These are phyloP conservation scores for Esox niger DNA, from an alignment of 2,113 vertebrate genomes.

Conservation along the genomic window DNA sequence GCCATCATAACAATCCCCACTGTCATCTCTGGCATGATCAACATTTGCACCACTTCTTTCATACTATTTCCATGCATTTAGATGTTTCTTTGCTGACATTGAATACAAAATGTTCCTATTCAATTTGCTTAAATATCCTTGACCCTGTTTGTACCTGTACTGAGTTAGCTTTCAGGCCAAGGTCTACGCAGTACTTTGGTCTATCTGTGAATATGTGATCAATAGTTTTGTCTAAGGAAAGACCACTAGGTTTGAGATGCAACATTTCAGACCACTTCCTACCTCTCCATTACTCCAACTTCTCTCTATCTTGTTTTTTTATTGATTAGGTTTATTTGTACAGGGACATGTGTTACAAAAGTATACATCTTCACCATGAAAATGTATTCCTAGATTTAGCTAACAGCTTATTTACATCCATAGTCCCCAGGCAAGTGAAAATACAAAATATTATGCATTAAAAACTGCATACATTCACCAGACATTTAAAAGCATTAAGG, in stretches of 20 bases:
- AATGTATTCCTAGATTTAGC: too few species aligned
- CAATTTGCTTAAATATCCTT: slow-evolving; percentile 6
- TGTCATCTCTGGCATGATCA: slow-evolving; percentile 16
- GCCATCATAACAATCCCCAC: not conserved
- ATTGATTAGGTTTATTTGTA: too few species aligned
- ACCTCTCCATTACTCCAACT: slow-evolving; percentile 10
- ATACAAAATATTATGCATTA: too few species aligned
- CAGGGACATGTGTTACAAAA: too few species aligned
- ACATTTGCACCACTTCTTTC: slow-evolving; percentile 14
- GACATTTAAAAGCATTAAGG: too few species aligned
- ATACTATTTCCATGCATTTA: slow-evolving; percentile 9
- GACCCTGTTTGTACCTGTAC: slow-evolving; percentile 46
- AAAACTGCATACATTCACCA: too few species aligned
- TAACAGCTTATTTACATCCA: too few species aligned
- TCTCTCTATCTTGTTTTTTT: slow-evolving; percentile 12
- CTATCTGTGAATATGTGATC: not conserved
- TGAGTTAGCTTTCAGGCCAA: slow-evolving; percentile 28
- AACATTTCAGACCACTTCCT: slow-evolving; percentile 30
- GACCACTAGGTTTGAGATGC: slow-evolving; percentile 32
- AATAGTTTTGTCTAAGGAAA: slow-evolving; percentile 39
- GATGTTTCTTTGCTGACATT: slow-evolving; percentile 33
- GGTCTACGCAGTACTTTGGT: not conserved
- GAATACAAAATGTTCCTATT: slow-evolving; percentile 29
- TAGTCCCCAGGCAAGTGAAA: too few species aligned
- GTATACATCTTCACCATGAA: too few species aligned